Percentiles rank a stretch among this genome's conserved stretches.
Evolutionary conservation across 2,797 vertebrate genomes (phyloP).

Genomic region (Sardinella longiceps): DNA sequence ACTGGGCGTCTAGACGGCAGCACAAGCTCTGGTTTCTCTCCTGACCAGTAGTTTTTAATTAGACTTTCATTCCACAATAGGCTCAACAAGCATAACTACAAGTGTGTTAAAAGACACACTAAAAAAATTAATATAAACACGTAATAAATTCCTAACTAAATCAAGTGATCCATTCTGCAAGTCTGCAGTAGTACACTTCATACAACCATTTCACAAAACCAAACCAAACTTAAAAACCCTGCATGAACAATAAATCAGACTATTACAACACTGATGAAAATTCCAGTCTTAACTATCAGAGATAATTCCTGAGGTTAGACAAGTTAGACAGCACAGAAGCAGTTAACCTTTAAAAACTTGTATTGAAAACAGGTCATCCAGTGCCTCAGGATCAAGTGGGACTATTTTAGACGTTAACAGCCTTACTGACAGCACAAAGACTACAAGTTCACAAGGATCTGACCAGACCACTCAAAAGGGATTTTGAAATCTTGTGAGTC

Average conservation of each 20-base stretch:
- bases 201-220: not conserved
- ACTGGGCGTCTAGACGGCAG: not conserved
- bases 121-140: not conserved
- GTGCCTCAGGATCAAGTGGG: not conserved
- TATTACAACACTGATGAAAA: not conserved
- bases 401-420: not conserved
- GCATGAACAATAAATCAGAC: not conserved
- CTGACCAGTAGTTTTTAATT: not conserved
- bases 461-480: not conserved
- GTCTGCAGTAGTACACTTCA: not conserved
- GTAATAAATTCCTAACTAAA: not conserved
- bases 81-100: no score
- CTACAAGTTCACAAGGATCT: not conserved
- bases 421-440: not conserved
- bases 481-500: no score
- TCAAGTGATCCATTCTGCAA: not conserved
- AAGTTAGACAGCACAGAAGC: not conserved
- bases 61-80: not conserved
- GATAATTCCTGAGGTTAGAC: not conserved
- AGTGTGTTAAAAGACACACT: not conserved
- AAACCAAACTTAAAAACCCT: no score
- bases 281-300: not conserved
- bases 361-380: not conserved
- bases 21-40: not conserved
- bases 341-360: not conserved